phyloP scores from a whole-genome alignment of 2,888 invertebrate genomes.

The Galerucella nymphaeae region DNA sequence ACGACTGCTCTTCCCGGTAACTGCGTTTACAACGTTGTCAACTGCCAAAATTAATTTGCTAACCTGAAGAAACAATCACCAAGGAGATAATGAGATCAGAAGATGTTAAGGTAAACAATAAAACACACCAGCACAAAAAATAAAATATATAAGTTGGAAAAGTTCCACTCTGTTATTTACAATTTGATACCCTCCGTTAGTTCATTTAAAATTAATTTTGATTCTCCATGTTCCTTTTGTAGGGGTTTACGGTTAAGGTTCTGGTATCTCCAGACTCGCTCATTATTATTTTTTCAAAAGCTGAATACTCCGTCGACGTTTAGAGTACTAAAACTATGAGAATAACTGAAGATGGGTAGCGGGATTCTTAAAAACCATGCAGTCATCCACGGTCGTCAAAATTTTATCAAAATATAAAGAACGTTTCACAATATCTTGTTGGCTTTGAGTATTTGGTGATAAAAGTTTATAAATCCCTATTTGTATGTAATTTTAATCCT shows the following conservation, averaged over 20 bases:
- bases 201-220: constrained; percentile 30
- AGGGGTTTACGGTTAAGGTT: constrained; percentile 19
- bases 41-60: too few species aligned
- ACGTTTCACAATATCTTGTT: too few species aligned
- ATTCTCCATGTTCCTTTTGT: constrained; percentile 18
- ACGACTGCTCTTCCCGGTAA: too few species aligned
- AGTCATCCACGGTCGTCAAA: background rate
- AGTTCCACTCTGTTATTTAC: constrained; percentile 11
- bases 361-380: constrained; percentile 11
- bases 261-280: constrained; percentile 14
- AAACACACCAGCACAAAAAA: background rate
- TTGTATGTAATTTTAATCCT: too few species aligned
- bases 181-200: background rate
- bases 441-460: too few species aligned
- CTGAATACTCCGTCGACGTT: constrained; percentile 9
- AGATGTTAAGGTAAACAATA: background rate
- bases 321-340: constrained; percentile 21
- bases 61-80: too few species aligned
- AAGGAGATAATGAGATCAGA: background rate
- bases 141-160: background rate
- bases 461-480: too few species aligned
- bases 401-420: background rate
- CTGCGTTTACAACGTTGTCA: too few species aligned
- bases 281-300: constrained; percentile 29
- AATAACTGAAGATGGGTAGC: constrained; percentile 1